phyloP scores from a whole-genome alignment of 1,140 invertebrate genomes.

The Aphaenogaster ashmeadi region DNA sequence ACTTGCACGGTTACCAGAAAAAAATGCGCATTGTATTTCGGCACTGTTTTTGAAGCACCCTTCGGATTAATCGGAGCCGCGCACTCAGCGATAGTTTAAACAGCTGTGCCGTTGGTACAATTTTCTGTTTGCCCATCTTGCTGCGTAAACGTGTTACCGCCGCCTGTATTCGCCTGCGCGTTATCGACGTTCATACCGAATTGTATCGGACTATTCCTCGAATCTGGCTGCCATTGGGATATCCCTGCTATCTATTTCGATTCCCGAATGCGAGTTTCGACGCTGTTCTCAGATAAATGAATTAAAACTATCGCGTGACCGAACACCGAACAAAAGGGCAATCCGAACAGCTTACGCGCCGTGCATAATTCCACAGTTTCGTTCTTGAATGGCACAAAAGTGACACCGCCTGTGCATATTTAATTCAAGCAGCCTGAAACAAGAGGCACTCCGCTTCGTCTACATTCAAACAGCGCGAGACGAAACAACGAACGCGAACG shows the following conservation, averaged over 20 bases:
- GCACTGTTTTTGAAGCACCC: conserved; percentile 26
- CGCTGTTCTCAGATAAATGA: conserved; percentile 1
- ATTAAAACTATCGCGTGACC: conserved; percentile 41
- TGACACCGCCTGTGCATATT: conserved; percentile 47
- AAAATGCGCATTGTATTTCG: conserved; percentile 19
- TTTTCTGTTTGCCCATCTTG: conserved; percentile 64
- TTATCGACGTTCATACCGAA: conserved; percentile 59
- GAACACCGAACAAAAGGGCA: conserved; percentile 35
- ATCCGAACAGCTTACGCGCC: conserved; percentile 35
- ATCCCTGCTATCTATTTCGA: conserved; percentile 3
- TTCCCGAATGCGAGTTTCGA: background rate
- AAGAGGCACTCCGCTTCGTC: background rate
- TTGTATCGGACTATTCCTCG: conserved; percentile 19
- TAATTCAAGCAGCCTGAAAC: conserved; percentile 10
- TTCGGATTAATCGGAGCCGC: conserved; percentile 9
- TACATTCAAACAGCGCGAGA: background rate
- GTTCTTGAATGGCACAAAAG: conserved; percentile 49
- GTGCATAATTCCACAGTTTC: conserved; percentile 42
- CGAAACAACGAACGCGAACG: conserved; percentile 37
- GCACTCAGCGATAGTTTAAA: conserved; percentile 65
- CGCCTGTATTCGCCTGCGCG: conserved; percentile 47
- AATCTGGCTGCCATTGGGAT: conserved; percentile 6
- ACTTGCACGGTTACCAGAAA: conserved; percentile 4
- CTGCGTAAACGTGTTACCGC: conserved; percentile 49
- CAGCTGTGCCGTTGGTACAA: conserved; percentile 60